Percentiles rank a stretch among this genome's conserved stretches.
phyloP scores from a whole-genome alignment of 1,140 invertebrate genomes.

The Saxidomus purpurata region DNA sequence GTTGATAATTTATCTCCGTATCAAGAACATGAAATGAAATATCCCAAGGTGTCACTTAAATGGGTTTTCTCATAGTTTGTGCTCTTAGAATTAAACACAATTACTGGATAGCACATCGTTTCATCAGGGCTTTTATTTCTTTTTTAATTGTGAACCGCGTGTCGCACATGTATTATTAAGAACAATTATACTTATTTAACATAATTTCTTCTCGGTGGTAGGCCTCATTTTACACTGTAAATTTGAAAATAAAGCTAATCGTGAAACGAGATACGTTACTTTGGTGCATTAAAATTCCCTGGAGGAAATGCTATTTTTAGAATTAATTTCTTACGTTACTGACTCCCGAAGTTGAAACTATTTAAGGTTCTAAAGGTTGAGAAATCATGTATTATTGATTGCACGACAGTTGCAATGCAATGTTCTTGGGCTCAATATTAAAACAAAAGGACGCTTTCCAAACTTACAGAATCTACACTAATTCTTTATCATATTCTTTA shows the following conservation, averaged over 20 bases:
- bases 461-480: no score
- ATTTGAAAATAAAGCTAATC: constrained; percentile 16
- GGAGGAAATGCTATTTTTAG: neutral
- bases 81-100: neutral
- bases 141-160: neutral
- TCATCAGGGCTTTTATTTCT: neutral
- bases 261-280: neutral
- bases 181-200: neutral
- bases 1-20: no score
- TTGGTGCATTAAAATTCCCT: neutral
- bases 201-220: neutral
- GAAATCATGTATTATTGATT: no score
- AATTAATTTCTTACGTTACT: neutral
- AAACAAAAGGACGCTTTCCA: no score
- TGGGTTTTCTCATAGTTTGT: neutral
- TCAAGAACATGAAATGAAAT: no score
- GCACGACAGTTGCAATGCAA: no score
- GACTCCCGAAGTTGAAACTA: no score
- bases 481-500: no score
- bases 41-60: neutral
- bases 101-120: neutral
- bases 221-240: neutral
- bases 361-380: no score
- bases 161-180: neutral
- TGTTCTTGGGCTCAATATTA: no score